A percentile compares a stretch with the other conserved stretches of the same genome.
Evolutionary conservation across 2,113 vertebrate species (phyloP).

Genomic region (Stegostoma tigrinum): DNA sequence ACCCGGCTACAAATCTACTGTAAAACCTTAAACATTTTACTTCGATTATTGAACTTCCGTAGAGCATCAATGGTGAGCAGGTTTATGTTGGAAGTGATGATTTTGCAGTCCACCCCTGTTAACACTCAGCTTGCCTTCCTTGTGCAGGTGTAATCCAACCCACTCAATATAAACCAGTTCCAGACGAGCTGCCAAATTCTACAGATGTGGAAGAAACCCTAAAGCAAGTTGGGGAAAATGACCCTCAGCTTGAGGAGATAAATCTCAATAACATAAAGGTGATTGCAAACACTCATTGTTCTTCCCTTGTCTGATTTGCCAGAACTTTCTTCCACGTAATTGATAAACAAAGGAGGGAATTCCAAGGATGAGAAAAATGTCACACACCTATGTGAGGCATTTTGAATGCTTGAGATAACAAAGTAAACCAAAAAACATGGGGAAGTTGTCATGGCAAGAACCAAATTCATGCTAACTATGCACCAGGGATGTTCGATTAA

Average conservation of each 20-base stretch:
- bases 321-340: neutral
- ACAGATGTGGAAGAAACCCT: constrained; percentile 89
- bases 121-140: neutral
- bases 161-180: constrained; percentile 87
- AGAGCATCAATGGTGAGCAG: neutral
- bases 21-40: neutral
- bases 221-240: constrained; percentile 74
- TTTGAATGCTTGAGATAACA: neutral
- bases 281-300: constrained; percentile 2
- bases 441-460: neutral
- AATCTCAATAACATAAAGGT: constrained; percentile 98
- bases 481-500: neutral
- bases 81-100: neutral
- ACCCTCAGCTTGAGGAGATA: constrained; percentile 82
- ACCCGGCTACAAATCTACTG: too few species aligned
- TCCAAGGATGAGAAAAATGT: neutral
- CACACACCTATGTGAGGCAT: neutral
- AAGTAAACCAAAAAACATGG: too few species aligned
- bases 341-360: neutral
- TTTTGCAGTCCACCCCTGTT: neutral
- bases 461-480: neutral
- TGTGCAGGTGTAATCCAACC: constrained; percentile 88
- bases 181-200: constrained; percentile 87
- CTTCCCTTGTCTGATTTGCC: neutral
- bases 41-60: neutral